Evolutionary conservation across 2,113 vertebrate species (phyloP).

Genomic region (Dipodomys merriami): DNA sequence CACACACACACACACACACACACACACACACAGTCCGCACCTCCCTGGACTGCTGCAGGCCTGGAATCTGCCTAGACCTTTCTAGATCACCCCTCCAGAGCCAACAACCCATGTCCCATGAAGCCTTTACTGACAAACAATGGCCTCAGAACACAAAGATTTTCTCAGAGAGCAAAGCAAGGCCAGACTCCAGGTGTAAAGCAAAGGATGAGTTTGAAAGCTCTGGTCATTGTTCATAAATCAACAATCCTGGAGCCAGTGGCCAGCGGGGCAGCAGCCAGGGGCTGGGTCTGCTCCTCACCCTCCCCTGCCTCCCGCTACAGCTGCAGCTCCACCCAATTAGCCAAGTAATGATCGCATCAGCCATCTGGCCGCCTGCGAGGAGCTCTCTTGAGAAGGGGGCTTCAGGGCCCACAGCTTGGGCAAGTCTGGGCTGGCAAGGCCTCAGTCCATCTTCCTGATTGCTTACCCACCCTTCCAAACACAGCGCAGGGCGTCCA

Average conservation of each 20-base stretch:
- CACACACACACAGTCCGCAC: too few relatives aligned
- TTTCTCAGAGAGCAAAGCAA: background rate
- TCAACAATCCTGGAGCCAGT: slow-evolving; percentile 5
- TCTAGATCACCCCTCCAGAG: background rate
- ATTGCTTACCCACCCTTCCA: background rate
- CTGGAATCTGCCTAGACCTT: background rate
- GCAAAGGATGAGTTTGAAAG: background rate
- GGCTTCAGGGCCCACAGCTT: background rate
- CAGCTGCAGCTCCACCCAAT: slow-evolving; percentile 66
- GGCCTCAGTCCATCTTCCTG: background rate
- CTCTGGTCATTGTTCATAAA: slow-evolving; percentile 20
- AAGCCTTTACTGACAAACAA: background rate
- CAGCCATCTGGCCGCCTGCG: slow-evolving; percentile 38
- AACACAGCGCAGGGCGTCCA: too few relatives aligned
- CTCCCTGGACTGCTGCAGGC: background rate
- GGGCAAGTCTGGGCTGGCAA: slow-evolving; percentile 53
- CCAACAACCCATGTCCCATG: background rate
- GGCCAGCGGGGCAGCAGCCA: background rate
- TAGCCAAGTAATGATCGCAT: slow-evolving; percentile 68
- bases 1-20: too few relatives aligned
- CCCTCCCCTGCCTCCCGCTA: background rate
- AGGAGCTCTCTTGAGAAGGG: slow-evolving; percentile 9
- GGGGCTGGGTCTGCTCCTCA: background rate
- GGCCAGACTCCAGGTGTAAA: background rate
- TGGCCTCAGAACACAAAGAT: background rate